Evolutionary conservation across 1,140 invertebrate species (phyloP).

Genomic region (Panagrolaimus sp.): DNA sequence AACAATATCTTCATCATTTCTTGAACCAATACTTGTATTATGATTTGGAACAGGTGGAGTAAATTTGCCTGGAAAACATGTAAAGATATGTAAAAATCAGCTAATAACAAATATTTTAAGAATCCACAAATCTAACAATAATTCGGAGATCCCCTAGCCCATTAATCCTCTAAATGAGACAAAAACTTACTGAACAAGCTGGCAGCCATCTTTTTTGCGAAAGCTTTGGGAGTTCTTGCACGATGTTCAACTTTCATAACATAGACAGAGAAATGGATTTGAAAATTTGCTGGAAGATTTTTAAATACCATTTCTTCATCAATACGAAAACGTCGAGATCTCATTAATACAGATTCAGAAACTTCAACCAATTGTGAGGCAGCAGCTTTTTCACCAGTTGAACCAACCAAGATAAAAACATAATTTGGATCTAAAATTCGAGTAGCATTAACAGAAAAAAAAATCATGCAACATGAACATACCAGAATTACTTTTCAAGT

Average conservation of each 20-base stretch:
- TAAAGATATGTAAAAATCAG: no score
- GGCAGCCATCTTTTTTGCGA: background rate
- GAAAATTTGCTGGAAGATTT: background rate
- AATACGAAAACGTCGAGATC: background rate
- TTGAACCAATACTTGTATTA: no score
- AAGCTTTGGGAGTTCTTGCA: background rate
- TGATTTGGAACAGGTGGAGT: no score
- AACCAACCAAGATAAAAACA: constrained; percentile 5
- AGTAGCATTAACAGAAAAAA: background rate
- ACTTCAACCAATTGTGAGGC: background rate
- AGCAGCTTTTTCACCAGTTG: background rate
- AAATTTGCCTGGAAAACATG: no score
- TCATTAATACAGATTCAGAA: background rate
- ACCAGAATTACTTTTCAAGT: background rate
- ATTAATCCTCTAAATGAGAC: no score
- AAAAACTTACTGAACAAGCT: no score
- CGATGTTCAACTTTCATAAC: background rate
- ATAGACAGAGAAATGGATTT: background rate
- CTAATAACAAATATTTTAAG: no score
- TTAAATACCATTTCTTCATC: background rate
- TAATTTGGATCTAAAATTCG: background rate
- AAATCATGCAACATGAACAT: background rate
- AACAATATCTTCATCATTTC: no score
- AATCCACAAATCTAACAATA: no score
- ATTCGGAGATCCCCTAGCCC: no score